A percentile compares a stretch with the other conserved stretches of the same genome.
Conservation (phyloP, 2,888 invertebrate species). For the Prenolepis imparis region DNA sequence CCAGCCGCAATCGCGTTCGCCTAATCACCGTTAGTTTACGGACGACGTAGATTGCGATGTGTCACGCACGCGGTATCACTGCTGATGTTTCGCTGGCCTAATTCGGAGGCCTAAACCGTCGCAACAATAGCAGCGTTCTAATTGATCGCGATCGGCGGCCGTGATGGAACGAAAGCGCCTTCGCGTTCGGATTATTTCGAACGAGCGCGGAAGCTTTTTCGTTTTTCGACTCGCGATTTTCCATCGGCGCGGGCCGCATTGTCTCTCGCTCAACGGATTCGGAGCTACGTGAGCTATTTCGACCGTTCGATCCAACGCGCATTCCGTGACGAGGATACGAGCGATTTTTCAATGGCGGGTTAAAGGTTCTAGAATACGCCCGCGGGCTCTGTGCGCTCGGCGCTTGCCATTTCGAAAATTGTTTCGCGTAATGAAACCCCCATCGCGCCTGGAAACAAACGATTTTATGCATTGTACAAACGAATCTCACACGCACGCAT, state of each 20-base stretch:
- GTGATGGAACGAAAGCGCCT: background rate
- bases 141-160: constrained; percentile 29
- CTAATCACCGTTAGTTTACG: constrained; percentile 59
- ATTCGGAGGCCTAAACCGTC: background rate
- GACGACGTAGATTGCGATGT: constrained; percentile 60
- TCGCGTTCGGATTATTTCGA: constrained; percentile 29
- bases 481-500: constrained; percentile 3
- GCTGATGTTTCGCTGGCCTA: background rate
- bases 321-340: constrained; percentile 47
- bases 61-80: constrained; percentile 42
- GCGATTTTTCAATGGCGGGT: constrained; percentile 50
- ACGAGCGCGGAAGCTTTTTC: constrained; percentile 17
- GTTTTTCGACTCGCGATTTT: constrained; percentile 47
- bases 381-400: constrained; percentile 3
- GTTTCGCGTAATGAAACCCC: constrained; percentile 51
- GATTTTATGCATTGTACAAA: constrained; percentile 25
- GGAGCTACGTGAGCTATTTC: constrained; percentile 43
- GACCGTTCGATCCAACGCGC: constrained; percentile 36
- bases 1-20: constrained; percentile 53
- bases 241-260: constrained; percentile 30
- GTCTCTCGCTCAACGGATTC: constrained; percentile 28
- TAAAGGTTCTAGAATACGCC: constrained; percentile 29
- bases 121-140: background rate
- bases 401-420: constrained; percentile 45
- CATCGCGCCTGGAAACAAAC: constrained; percentile 28